These are phyloP conservation scores for Nipponacmea schrenckii DNA, from an alignment of 2,888 invertebrate species.

Conservation along the genomic window DNA sequence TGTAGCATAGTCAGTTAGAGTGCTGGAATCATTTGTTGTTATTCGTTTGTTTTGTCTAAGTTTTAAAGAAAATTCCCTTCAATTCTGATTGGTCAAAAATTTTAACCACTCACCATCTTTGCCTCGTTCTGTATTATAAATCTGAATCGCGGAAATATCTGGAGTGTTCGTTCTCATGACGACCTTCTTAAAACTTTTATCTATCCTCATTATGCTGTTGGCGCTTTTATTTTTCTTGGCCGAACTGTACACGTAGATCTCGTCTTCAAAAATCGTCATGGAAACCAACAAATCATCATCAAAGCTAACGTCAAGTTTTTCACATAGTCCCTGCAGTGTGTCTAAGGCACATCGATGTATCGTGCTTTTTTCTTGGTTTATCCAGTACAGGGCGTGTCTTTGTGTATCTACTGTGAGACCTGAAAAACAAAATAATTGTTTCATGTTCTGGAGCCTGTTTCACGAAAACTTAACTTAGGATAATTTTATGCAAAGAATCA, in stretches of 20 bases:
- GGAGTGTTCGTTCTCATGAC: slow-evolving; percentile 74
- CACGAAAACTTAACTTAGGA: too few relatives aligned
- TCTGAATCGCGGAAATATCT: slow-evolving; percentile 58
- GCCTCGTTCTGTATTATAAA: slow-evolving; percentile 65
- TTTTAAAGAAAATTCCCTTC: too few relatives aligned
- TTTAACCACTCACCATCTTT: slow-evolving; percentile 25
- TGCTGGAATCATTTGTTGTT: too few relatives aligned
- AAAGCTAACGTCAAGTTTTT: not conserved
- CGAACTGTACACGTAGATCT: slow-evolving; percentile 57
- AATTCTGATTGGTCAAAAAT: not conserved
- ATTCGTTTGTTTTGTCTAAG: too few relatives aligned
- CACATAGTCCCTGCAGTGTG: not conserved
- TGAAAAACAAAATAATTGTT: too few relatives aligned
- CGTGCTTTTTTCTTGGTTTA: slow-evolving; percentile 69
- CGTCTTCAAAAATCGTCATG: slow-evolving; percentile 69
- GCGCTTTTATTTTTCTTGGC: slow-evolving; percentile 67
- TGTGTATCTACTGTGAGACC: slow-evolving; percentile 76
- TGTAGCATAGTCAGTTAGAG: too few relatives aligned
- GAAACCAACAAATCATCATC: slow-evolving; percentile 71
- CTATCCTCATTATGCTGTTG: slow-evolving; percentile 75
- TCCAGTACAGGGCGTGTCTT: slow-evolving; percentile 79
- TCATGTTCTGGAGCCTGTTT: too few relatives aligned
- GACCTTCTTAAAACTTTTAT: slow-evolving; percentile 66
- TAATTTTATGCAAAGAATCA: too few relatives aligned
- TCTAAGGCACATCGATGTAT: slow-evolving; percentile 37